Evolutionary conservation across 2,888 invertebrate genomes (phyloP).

Genomic region (Creontiades dilutus): DNA sequence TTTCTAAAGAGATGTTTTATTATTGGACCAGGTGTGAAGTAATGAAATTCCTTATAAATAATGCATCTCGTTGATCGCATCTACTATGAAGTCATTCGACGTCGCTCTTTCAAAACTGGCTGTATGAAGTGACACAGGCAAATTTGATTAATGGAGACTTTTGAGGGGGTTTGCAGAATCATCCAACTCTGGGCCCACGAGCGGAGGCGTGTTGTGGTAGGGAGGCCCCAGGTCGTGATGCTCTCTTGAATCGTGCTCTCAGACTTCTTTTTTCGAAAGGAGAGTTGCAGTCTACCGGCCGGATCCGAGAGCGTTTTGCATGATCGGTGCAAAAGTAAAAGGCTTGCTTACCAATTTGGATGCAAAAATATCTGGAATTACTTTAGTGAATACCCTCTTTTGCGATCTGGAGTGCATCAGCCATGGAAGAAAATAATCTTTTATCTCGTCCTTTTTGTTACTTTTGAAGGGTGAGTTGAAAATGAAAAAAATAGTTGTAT

Average conservation of each 20-base stretch:
- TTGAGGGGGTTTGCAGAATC: not conserved
- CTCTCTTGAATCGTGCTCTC: slow-evolving; percentile 14
- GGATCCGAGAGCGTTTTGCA: not conserved
- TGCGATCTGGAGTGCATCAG: too few relatives aligned
- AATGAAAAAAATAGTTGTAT: too few relatives aligned
- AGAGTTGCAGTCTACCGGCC: not conserved
- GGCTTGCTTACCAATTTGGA: not conserved
- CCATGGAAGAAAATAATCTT: too few relatives aligned
- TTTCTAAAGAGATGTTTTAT: too few relatives aligned
- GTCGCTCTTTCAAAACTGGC: not conserved
- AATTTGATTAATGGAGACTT: slow-evolving; percentile 32
- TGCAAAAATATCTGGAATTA: not conserved
- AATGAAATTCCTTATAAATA: slow-evolving; percentile 6
- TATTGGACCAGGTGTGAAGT: not conserved
- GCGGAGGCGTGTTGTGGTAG: not conserved
- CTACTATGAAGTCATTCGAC: not conserved
- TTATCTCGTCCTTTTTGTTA: too few relatives aligned
- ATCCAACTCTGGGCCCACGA: not conserved
- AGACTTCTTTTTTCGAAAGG: slow-evolving; percentile 11
- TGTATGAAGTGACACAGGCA: not conserved
- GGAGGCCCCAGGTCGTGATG: not conserved
- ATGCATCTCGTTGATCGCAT: not conserved
- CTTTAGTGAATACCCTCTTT: not conserved
- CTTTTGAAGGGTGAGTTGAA: too few relatives aligned
- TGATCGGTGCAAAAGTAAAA: not conserved